Evolutionary conservation across 2,888 invertebrate species (phyloP).

Genomic region (Xanthia icteritia): DNA sequence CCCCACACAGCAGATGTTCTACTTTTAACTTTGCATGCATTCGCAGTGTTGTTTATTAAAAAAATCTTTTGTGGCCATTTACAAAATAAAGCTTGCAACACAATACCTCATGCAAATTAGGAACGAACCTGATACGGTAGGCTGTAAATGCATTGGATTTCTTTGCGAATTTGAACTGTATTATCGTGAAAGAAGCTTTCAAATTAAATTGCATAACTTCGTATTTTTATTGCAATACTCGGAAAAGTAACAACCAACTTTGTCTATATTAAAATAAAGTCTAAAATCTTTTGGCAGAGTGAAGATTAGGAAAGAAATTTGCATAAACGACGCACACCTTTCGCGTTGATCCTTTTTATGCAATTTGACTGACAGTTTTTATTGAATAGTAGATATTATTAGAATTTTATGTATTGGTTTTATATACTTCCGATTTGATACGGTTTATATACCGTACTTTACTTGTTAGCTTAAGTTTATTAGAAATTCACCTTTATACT

Average conservation of each 20-base stretch:
- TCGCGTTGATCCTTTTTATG: slow-evolving; percentile 86
- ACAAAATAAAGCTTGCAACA: slow-evolving; percentile 87
- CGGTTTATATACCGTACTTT: slow-evolving; percentile 11
- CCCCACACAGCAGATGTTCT: slow-evolving; percentile 86
- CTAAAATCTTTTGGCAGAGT: slow-evolving; percentile 58
- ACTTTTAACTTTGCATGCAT: slow-evolving; percentile 82
- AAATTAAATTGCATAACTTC: slow-evolving; percentile 76
- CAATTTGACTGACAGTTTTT: slow-evolving; percentile 87
- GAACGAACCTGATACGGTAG: slow-evolving; percentile 69
- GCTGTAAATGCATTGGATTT: slow-evolving; percentile 62
- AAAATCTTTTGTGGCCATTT: slow-evolving; percentile 90
- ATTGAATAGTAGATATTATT: slow-evolving; percentile 74
- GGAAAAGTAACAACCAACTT: slow-evolving; percentile 53
- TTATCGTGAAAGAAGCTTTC: slow-evolving; percentile 60
- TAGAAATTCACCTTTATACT: not conserved
- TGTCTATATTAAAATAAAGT: slow-evolving; percentile 60
- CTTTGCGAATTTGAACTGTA: slow-evolving; percentile 74
- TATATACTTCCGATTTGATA: slow-evolving; percentile 54
- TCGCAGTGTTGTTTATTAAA: slow-evolving; percentile 88
- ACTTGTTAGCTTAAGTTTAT: not conserved
- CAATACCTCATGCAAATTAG: slow-evolving; percentile 90
- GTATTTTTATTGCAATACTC: slow-evolving; percentile 73
- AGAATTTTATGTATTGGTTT: slow-evolving; percentile 52
- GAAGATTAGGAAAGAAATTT: slow-evolving; percentile 80
- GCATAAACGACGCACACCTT: slow-evolving; percentile 88